Percentiles rank a stretch among this genome's conserved stretches.
Conservation (phyloP, 1,140 invertebrate species). For the Zaprionus africanus region DNA sequence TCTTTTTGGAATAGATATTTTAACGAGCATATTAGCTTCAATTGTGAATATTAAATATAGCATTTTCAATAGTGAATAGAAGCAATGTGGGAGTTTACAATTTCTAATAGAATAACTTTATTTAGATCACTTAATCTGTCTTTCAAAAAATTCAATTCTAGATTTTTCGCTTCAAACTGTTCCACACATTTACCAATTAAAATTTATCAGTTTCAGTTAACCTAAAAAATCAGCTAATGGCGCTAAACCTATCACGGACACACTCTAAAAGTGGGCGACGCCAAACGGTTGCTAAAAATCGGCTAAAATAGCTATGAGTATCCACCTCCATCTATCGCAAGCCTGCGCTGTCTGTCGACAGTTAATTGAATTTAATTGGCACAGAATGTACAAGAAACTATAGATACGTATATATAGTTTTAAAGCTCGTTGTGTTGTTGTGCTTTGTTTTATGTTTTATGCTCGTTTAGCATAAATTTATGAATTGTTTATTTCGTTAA, state of each 20-base stretch:
- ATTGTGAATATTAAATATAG: too few relatives aligned
- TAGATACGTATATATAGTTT: not conserved
- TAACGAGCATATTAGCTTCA: not conserved
- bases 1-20: not conserved
- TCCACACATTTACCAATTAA: not conserved
- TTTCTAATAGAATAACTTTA: not conserved
- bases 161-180: too few relatives aligned
- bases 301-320: not conserved
- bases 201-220: not conserved
- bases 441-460: constrained; percentile 26
- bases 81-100: too few relatives aligned
- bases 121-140: not conserved
- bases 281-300: constrained; percentile 5
- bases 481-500: constrained; percentile 77
- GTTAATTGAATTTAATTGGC: constrained; percentile 80
- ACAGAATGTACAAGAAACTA: constrained; percentile 2
- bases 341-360: constrained; percentile 54
- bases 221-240: not conserved
- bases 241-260: not conserved
- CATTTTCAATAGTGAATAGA: too few relatives aligned
- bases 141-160: too few relatives aligned
- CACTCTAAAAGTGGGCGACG: not conserved
- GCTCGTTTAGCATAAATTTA: constrained; percentile 66
- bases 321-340: constrained; percentile 37
- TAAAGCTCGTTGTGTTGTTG: constrained; percentile 22